Base-by-base conservation (phyloP, 2,888 invertebrate species). In the Mellilla xanthometata region DNA sequence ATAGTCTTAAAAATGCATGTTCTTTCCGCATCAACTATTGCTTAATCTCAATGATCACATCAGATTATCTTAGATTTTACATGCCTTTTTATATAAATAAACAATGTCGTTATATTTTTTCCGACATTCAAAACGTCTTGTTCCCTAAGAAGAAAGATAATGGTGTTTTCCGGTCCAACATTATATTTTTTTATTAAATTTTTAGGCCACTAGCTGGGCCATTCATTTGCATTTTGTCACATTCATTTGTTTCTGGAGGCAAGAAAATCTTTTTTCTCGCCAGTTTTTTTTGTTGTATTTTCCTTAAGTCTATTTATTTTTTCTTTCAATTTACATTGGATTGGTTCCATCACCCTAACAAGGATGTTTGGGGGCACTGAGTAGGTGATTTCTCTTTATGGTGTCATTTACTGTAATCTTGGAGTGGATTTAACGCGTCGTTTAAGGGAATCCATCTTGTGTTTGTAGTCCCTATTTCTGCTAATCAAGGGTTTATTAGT, bases 341-440 rank as follows among this genome's bases (percentile, higher is more conserved):
- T 33, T 44, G 33, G 34, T 29, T 35, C 28, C 36, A 39, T 49
- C 31, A 13, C 27, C 36, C 35, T 47, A 45, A 50, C 44, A 48
- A 48, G 45, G 24, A 36, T 43, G 32, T 48, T 52, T 45, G 33
- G 38, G 39, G 59, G 58, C 46, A 49, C 55, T 65, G 56, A 57
- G 58, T 60, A 58, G 62, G 67, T 67, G 66, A 72, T 71, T 73
- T 72, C 60, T 52, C 62, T 70, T 74, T 66, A 74, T 62, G 66
- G 57, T 64, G 59, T 69, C 70, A 69, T 74, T 70, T 55, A 41
- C 44, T 53, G 63, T 74, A 72, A 74, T 72, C 65, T 67, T 61
- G 56, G 50, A 53, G 59, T 52, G 59, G 65, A 69, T 71, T 70
- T 72, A 67, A 70, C 66, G 72, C 65, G 52, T 64, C 71, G 61